Evolutionary conservation across 2,888 invertebrate species (phyloP).

Genomic region (Aleiodes leptofemur): DNA sequence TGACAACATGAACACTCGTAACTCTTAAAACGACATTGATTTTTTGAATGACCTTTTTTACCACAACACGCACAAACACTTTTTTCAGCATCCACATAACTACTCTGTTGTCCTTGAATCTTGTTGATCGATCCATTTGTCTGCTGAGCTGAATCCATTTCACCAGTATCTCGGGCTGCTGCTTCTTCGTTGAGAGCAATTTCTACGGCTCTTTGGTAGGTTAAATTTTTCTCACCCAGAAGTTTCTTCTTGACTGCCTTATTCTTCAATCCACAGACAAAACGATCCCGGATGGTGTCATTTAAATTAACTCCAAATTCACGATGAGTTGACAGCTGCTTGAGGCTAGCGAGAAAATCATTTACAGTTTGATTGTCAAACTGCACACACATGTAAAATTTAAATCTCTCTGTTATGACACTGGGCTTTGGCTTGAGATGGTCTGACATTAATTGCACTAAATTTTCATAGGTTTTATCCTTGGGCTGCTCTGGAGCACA

Average conservation of each 20-base stretch:
- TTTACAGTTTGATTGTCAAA: background rate
- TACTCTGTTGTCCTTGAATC: background rate
- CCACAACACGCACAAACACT: conserved; percentile 35
- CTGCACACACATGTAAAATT: conserved; percentile 52
- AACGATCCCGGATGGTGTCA: conserved; percentile 40
- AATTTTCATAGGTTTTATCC: conserved; percentile 30
- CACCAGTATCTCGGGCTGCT: conserved; percentile 38
- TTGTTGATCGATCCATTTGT: too few species aligned
- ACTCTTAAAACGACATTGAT: conserved; percentile 33
- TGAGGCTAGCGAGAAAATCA: conserved; percentile 2
- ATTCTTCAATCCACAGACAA: conserved; percentile 48
- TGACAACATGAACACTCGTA: conserved; percentile 39
- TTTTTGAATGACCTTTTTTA: conserved; percentile 17
- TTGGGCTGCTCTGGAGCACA: conserved; percentile 49
- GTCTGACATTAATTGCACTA: conserved; percentile 45
- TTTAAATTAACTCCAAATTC: conserved; percentile 38
- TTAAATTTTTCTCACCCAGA: conserved; percentile 41
- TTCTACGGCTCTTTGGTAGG: conserved; percentile 38
- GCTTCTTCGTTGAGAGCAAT: conserved; percentile 42
- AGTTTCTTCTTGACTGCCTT: conserved; percentile 44
- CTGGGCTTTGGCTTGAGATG: conserved; percentile 52
- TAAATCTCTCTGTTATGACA: conserved; percentile 48
- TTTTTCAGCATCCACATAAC: background rate
- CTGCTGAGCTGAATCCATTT: conserved; percentile 27
- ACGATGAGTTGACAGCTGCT: background rate